Evolutionary conservation across 2,113 vertebrate genomes (phyloP).

Genomic region (Cyanoliseus patagonus): DNA sequence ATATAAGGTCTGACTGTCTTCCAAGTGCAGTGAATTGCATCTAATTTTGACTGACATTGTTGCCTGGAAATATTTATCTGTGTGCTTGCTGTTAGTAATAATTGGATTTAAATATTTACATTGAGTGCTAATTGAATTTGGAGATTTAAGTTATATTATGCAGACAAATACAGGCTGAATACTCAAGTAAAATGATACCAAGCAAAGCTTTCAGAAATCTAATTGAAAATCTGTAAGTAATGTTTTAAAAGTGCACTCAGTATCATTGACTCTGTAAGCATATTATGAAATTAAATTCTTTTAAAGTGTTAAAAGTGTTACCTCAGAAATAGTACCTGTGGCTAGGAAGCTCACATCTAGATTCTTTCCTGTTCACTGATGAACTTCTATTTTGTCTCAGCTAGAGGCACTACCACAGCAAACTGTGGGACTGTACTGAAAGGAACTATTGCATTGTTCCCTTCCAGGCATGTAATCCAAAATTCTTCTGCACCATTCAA

Average conservation of each 20-base stretch:
- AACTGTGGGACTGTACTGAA: background rate
- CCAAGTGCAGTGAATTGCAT: constrained; percentile 2
- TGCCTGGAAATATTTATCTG: constrained; percentile 10
- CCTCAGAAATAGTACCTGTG: background rate
- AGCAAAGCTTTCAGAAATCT: background rate
- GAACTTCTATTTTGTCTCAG: background rate
- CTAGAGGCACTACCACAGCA: background rate
- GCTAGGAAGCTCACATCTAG: background rate
- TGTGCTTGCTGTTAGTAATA: background rate
- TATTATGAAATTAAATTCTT: background rate
- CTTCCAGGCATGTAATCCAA: background rate
- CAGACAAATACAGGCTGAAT: background rate
- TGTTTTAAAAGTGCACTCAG: background rate
- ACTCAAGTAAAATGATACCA: background rate
- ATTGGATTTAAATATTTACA: constrained; percentile 48
- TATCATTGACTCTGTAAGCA: background rate
- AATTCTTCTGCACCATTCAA: background rate
- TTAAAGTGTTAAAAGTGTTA: background rate
- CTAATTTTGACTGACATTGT: constrained; percentile 30
- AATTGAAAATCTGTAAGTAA: background rate
- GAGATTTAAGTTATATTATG: background rate
- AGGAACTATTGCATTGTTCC: background rate
- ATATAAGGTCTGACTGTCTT: background rate
- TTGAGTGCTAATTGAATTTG: constrained; percentile 6
- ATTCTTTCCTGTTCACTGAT: background rate